phyloP scores from a whole-genome alignment of 2,113 vertebrate genomes.

The Anarhynchus alexandrinus region DNA sequence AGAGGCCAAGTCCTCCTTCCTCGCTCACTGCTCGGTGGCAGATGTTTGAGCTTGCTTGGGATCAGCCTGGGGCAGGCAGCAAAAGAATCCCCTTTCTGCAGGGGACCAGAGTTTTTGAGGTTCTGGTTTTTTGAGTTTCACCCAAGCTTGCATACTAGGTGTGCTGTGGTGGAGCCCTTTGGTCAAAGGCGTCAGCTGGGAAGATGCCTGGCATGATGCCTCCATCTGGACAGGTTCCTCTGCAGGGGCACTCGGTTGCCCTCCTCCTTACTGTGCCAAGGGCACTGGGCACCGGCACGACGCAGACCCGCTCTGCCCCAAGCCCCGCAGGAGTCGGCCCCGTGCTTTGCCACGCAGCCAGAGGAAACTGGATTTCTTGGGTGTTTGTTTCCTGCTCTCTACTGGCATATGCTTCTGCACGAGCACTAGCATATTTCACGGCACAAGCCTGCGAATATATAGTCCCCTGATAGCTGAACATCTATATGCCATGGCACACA shows the following conservation, averaged over 20 bases:
- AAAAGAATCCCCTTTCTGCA: background rate
- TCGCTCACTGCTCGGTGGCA: background rate
- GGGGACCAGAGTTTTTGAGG: background rate
- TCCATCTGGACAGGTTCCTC: background rate
- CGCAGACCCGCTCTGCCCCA: rapidly evolving
- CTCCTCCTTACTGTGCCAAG: background rate
- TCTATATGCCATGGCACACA: background rate
- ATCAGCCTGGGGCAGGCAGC: background rate
- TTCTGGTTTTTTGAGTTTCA: background rate
- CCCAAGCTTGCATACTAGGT: too few relatives aligned
- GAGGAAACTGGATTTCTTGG: background rate
- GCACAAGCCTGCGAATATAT: background rate
- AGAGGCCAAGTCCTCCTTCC: background rate
- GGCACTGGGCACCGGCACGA: background rate
- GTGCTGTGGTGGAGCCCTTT: background rate
- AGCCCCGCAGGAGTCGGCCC: background rate
- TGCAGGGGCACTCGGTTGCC: rapidly evolving
- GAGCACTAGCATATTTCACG: background rate
- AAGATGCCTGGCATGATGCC: background rate
- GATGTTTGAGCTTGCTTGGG: background rate
- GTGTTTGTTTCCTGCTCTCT: background rate
- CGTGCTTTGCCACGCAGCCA: rapidly evolving
- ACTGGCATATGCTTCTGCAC: background rate
- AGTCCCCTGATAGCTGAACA: background rate
- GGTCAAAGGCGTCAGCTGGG: background rate